Conservation (phyloP, 2,797 vertebrate species). For the Sylvia borin region DNA sequence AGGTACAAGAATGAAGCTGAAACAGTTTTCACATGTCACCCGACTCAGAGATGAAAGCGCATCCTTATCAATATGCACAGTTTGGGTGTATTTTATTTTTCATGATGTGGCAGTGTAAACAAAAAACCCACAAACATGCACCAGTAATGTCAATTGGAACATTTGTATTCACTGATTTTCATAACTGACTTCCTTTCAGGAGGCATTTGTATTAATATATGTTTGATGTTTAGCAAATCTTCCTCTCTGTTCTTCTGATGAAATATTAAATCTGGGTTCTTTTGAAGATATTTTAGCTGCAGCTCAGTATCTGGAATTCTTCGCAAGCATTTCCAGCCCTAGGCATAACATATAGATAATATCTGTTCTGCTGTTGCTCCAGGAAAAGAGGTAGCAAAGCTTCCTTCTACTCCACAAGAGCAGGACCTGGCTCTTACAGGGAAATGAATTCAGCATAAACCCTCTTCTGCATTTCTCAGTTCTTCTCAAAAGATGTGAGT, state of each 20-base stretch:
- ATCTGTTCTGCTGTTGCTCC: neutral
- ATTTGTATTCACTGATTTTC: slow-evolving; percentile 71
- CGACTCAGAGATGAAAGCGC: slow-evolving; percentile 59
- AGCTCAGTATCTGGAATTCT: slow-evolving; percentile 1
- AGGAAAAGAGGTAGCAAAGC: neutral
- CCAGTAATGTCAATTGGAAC: slow-evolving; percentile 67
- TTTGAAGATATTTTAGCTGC: slow-evolving; percentile 46
- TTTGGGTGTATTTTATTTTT: slow-evolving; percentile 70
- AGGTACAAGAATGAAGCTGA: slow-evolving; percentile 33
- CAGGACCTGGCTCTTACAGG: neutral
- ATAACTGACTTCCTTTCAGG: slow-evolving; percentile 69
- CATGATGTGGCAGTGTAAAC: slow-evolving; percentile 71
- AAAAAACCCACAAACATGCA: slow-evolving; percentile 65
- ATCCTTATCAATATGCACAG: slow-evolving; percentile 63
- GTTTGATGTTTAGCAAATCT: slow-evolving; percentile 67
- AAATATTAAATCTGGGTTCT: slow-evolving; percentile 63
- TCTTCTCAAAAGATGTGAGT: slow-evolving; percentile 48
- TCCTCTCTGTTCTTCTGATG: slow-evolving; percentile 53
- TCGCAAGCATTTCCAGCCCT: neutral
- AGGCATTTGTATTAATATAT: slow-evolving; percentile 72
- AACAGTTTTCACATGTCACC: slow-evolving; percentile 41
- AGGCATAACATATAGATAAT: neutral
- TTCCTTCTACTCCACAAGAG: neutral
- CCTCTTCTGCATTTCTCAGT: neutral
- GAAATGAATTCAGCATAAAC: slow-evolving; percentile 1